Evolutionary conservation across 30 jellyfish, hydroid and myxozoan genomes (phyloP).

Genomic region (Phacellophora camtschatica): DNA sequence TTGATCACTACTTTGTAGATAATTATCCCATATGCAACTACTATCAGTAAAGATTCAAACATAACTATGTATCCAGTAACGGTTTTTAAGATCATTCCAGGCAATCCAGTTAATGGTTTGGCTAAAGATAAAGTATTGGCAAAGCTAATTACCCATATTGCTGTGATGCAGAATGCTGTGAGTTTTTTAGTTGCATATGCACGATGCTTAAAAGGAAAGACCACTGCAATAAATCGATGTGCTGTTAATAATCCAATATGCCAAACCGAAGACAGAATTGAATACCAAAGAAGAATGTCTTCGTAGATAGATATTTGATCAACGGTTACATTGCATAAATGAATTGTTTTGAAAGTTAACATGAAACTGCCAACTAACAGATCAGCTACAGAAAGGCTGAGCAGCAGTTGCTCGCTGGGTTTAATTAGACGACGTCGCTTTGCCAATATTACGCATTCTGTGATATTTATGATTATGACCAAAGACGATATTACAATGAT

Average conservation of each 20-base stretch:
- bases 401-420: neutral
- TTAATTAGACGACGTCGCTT: neutral
- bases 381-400: conserved; percentile 20
- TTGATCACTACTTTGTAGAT: conserved; percentile 12
- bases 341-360: neutral
- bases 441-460: neutral
- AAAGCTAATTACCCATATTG: neutral
- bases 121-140: neutral
- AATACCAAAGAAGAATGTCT: conserved; percentile 11
- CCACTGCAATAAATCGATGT: neutral
- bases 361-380: neutral
- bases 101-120: neutral
- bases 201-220: conserved; percentile 15
- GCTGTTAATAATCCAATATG: neutral
- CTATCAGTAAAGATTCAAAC: neutral
- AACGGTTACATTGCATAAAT: neutral
- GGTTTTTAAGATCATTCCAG: neutral
- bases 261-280: neutral
- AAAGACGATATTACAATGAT: neutral
- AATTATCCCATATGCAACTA: neutral
- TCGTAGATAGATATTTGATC: neutral
- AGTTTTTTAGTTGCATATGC: neutral
- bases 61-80: neutral
- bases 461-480: neutral
- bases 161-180: neutral